Base-by-base conservation (phyloP, 2,113 vertebrate genomes). In the Falcunculus frontatus region DNA sequence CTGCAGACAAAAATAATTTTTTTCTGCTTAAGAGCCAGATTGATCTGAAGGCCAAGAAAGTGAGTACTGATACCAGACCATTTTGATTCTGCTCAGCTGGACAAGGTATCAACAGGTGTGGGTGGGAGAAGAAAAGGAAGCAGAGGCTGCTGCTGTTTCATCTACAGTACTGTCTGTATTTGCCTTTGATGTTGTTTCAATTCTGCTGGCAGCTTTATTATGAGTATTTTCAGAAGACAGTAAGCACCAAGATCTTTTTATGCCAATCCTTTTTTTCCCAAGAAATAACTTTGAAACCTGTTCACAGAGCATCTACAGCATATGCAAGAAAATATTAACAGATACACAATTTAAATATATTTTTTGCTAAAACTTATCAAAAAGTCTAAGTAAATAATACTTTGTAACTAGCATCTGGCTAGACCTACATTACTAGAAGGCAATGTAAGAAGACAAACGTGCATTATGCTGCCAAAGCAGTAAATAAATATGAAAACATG, bases 401-500 rank as follows among this genome's bases (percentile, higher is more conserved):
- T 64, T 85, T 69, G 29, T 50, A 78, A 44, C 8, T 87, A 8
- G 2, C 22, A 52, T 77, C 65, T 52, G 50, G 57, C 64, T 93
- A 72, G 14, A 41, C 25, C 16, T 88, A 62, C 14, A 30, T 77
- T 42, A 75, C 44, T 73, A 89, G 13, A 81, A 90, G 37, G 90
- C 33, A 89, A 69, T 57, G 59, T 33, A 73, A 90, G 11, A 81
- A 90, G 41, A 93, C 16, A 92, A 87, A 78, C 42, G 87, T 96
- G 96, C 94, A 96, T 82, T 47, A 72, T 59, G 84, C 90, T 84
- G 84, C 93, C 47, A 82, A 94, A 97, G 87, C 59, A 80, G 93
- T 91, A 96, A 96, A 87, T 50, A 90, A 82, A 79, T 74, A 95
- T 80, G 57, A 97, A 97, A 97, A 97, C 67, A 73, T 64, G 87